These are phyloP conservation scores for Melanostoma mellinum DNA, from an alignment of 2,888 invertebrate species.

Conservation along the genomic window DNA sequence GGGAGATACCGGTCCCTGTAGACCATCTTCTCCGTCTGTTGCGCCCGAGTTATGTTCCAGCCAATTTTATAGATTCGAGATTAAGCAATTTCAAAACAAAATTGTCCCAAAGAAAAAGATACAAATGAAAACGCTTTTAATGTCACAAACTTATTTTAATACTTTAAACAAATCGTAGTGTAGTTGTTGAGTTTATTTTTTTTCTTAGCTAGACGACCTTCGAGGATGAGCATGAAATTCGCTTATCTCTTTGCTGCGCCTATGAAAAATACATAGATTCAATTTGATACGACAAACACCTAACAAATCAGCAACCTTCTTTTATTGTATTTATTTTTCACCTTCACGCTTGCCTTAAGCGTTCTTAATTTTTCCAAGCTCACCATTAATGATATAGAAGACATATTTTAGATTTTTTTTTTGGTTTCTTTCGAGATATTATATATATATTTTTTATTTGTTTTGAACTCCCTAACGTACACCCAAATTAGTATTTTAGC, in stretches of 20 bases:
- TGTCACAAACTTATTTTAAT: neutral
- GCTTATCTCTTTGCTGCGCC: no score
- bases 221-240: neutral
- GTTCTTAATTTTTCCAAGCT: neutral
- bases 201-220: neutral
- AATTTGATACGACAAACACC: neutral
- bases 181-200: neutral
- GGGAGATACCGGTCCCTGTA: neutral
- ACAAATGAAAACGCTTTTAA: neutral
- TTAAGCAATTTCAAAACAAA: neutral
- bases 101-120: neutral
- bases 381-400: neutral
- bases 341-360: neutral
- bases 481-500: no score
- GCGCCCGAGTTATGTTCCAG: slow-evolving; percentile 14
- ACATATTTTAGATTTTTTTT: neutral
- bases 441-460: no score
- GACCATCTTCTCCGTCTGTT: slow-evolving; percentile 2
- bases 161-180: no score
- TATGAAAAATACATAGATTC: neutral
- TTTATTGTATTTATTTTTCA: neutral
- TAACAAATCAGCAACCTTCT: neutral
- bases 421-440: neutral
- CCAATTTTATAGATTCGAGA: neutral
- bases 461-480: neutral